Evolutionary conservation across 2,113 vertebrate species (phyloP).

Genomic region (Macquaria australasica): DNA sequence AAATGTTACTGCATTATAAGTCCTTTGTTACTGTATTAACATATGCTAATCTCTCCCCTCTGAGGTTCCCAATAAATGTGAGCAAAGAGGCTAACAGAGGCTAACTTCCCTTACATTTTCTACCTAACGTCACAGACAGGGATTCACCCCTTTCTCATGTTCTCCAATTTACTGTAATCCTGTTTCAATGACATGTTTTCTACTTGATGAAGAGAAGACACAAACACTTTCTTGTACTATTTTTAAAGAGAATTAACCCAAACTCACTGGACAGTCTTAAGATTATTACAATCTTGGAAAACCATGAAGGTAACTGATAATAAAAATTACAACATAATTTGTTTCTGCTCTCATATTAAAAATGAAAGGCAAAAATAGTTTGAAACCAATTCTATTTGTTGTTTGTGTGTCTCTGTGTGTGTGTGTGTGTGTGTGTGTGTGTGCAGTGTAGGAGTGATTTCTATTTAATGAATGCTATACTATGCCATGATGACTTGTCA

Average conservation of each 20-base stretch:
- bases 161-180: conserved; percentile 39
- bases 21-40: conserved; percentile 25
- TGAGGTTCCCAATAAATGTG: conserved; percentile 14
- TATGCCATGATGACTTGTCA: too few species aligned
- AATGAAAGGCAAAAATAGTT: conserved; percentile 40
- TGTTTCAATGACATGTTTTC: conserved; percentile 70
- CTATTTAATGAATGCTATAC: too few species aligned
- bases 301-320: background rate
- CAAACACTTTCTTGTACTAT: conserved; percentile 37
- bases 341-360: conserved; percentile 65
- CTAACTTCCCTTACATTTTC: conserved; percentile 19
- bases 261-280: conserved; percentile 76
- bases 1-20: conserved; percentile 12
- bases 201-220: conserved; percentile 68
- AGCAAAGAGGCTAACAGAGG: conserved; percentile 20
- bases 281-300: conserved; percentile 42
- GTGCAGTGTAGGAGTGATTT: background rate
- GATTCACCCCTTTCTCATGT: conserved; percentile 15
- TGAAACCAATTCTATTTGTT: conserved; percentile 26
- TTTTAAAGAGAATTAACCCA: conserved; percentile 45
- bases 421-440: background rate
- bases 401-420: conserved; percentile 5
- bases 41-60: conserved; percentile 21
- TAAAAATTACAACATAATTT: conserved; percentile 16
- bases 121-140: conserved; percentile 25